These are phyloP conservation scores for Perdita meconis DNA, from an alignment of 2,888 invertebrate genomes.

Conservation along the genomic window DNA sequence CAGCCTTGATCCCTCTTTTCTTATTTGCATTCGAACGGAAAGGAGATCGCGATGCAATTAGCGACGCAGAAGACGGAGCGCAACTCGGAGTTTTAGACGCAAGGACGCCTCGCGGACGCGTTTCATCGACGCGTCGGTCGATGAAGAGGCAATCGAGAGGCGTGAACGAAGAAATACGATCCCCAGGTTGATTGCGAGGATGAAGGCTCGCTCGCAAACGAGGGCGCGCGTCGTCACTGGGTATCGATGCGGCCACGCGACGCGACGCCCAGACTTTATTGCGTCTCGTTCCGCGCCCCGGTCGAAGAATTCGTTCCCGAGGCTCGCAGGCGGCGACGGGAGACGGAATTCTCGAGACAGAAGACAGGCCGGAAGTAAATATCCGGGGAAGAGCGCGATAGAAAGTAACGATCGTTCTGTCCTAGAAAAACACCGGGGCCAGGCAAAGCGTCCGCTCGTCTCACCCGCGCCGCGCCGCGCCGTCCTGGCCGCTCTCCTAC, in stretches of 20 bases:
- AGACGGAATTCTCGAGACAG: conserved; percentile 67
- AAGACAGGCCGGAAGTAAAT: conserved; percentile 65
- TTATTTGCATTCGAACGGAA: too few species aligned
- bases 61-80: too few species aligned
- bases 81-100: too few species aligned
- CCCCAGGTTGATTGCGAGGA: conserved; percentile 37
- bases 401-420: conserved; percentile 66
- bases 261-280: conserved; percentile 65
- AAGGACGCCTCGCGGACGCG: too few species aligned
- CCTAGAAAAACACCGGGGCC: conserved; percentile 63
- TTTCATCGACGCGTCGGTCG: too few species aligned
- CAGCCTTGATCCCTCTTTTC: too few species aligned
- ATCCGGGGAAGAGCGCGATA: conserved; percentile 59
- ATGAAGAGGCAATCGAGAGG: conserved; percentile 1
- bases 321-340: conserved; percentile 30
- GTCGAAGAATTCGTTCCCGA: conserved; percentile 64
- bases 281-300: conserved; percentile 42
- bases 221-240: conserved; percentile 17
- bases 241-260: conserved; percentile 27
- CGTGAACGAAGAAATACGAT: conserved; percentile 41
- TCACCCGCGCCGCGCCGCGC: too few species aligned
- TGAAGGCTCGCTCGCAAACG: background rate
- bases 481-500: background rate
- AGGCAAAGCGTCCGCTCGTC: conserved; percentile 26
- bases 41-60: too few species aligned